A percentile compares a stretch with the other conserved stretches of the same genome.
These are phyloP conservation scores for Panulirus ornatus DNA, from an alignment of 1,140 invertebrate species.

Conservation along the genomic window DNA sequence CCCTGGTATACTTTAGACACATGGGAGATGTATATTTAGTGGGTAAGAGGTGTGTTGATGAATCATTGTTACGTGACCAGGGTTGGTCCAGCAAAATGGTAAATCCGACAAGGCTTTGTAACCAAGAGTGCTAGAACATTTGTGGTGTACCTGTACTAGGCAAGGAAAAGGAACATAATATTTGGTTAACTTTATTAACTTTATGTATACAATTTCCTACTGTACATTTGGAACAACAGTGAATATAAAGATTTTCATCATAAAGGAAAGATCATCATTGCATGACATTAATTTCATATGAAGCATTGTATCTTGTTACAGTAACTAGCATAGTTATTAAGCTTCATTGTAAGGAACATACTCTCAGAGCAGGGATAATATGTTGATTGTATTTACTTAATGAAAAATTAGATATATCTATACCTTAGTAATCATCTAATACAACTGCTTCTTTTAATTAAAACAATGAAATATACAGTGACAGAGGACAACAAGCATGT, in stretches of 20 bases:
- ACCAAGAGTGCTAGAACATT: no score
- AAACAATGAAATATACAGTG: background rate
- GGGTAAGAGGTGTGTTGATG: no score
- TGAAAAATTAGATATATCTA: no score
- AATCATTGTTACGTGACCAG: no score
- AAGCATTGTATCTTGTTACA: background rate
- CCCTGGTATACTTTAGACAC: no score
- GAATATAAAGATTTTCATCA: background rate
- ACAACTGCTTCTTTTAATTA: background rate
- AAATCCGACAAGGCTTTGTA: no score
- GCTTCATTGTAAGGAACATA: background rate
- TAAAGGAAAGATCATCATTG: background rate
- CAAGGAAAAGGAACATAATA: no score
- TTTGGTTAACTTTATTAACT: background rate
- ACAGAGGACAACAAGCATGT: background rate
- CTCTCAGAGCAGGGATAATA: background rate
- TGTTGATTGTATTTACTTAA: background rate
- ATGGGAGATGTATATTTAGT: no score
- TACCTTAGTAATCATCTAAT: background rate
- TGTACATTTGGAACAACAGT: background rate
- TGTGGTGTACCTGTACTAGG: no score
- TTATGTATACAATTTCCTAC: slow-evolving; percentile 17
- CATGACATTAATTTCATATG: background rate
- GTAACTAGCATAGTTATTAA: background rate
- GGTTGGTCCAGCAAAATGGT: no score